Evolutionary conservation across 2,888 invertebrate genomes (phyloP).

Genomic region (Lasius fuliginosus): DNA sequence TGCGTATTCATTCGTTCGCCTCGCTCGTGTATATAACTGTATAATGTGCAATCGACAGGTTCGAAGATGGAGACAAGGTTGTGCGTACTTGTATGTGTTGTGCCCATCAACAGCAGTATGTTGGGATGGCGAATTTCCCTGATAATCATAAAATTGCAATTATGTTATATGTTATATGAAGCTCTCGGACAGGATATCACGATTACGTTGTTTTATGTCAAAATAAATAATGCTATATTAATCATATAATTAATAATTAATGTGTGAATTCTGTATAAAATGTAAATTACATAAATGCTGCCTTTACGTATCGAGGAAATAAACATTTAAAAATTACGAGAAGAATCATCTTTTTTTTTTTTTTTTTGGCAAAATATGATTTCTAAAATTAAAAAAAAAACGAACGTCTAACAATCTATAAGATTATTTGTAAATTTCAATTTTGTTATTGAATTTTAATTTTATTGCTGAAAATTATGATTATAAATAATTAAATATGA

Average conservation of each 20-base stretch:
- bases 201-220: not conserved
- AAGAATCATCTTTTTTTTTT: not conserved
- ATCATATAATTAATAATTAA: not conserved
- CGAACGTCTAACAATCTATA: not conserved
- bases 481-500: not conserved
- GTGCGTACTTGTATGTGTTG: constrained; percentile 78
- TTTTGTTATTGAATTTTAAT: not conserved
- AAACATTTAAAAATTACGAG: not conserved
- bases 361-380: not conserved
- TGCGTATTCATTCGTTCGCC: constrained; percentile 80
- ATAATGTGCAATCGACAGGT: constrained; percentile 80
- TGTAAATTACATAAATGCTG: not conserved
- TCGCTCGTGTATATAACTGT: constrained; percentile 81
- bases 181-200: not conserved
- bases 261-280: not conserved
- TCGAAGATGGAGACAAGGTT: constrained; percentile 81
- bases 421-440: not conserved
- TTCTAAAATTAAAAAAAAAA: not conserved
- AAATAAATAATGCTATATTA: not conserved
- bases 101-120: constrained; percentile 80
- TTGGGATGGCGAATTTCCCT: constrained; percentile 82
- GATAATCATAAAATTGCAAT: constrained; percentile 15
- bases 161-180: not conserved
- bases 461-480: not conserved
- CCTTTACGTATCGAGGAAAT: not conserved